phyloP scores from a whole-genome alignment of 2,797 vertebrate genomes.

The Phrynocephalus vlangalii region DNA sequence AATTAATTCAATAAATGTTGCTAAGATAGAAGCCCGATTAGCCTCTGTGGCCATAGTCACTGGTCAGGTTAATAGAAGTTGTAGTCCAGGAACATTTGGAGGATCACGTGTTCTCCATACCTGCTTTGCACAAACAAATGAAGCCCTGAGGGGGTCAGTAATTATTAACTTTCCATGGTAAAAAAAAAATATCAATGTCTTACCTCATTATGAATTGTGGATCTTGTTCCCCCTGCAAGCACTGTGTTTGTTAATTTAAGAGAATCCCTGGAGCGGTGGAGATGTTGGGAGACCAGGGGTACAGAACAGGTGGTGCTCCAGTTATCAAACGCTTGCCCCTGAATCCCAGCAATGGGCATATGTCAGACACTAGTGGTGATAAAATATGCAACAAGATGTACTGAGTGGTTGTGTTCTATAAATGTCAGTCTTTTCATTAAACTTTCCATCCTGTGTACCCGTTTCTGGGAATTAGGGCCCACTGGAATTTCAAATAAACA shows the following conservation, averaged over 20 bases:
- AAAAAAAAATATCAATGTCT: background rate
- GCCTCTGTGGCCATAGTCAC: background rate
- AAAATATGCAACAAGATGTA: background rate
- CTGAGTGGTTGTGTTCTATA: background rate
- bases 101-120: background rate
- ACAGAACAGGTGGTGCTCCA: background rate
- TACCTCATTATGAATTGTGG: background rate
- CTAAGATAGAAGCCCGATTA: background rate
- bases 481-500: too few relatives aligned
- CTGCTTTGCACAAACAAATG: background rate
- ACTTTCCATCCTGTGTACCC: background rate
- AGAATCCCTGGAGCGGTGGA: background rate
- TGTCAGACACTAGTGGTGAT: background rate
- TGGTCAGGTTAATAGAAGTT: background rate
- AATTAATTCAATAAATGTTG: background rate
- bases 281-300: background rate
- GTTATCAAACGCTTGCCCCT: background rate
- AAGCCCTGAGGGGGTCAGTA: background rate
- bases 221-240: background rate
- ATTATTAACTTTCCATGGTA: background rate
- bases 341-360: background rate
- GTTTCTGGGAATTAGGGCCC: too few relatives aligned
- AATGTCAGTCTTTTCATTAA: background rate
- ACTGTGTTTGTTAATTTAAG: background rate
- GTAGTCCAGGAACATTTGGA: background rate